Base-by-base conservation (phyloP, 1,140 invertebrate genomes). In the Thaumatotibia leucotreta region DNA sequence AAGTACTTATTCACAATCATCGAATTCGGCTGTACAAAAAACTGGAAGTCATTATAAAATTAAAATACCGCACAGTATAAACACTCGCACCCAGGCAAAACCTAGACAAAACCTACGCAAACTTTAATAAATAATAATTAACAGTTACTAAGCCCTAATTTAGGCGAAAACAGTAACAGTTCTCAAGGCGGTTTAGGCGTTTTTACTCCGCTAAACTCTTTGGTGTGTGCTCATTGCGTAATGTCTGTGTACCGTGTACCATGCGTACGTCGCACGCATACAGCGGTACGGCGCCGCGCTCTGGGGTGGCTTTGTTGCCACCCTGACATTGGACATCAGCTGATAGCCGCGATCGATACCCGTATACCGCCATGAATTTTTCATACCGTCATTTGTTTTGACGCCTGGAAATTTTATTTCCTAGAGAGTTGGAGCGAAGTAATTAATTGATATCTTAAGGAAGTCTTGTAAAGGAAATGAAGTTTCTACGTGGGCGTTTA, bases 321-420 rank as follows among this genome's bases (percentile, higher is more conserved):
- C 54, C 63, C 20, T 87, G 85, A 89, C 87, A 89, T 89, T 89
- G 87, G 82, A 75, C 63, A 88, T 85, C 86, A 88, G 86, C 86
- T 88, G 86, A 84, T 75, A 75, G 68, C 29, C 11, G 22, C 63
- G 83, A 89, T 90, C 87, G 87, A 88, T 90, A 87, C 67, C 76
- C 65, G 49, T 27, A 69, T 72, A 84, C 86, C 84, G 87, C 84
- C 88, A 88, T 88, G 83, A 84, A 84, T 87, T 83, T 88, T 88
- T 89, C 82, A 89, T 89, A 67, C 63, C 66, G 32, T 54, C 66
- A 63, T 62, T 73, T 81, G 74, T 75, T 80, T 67, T 79, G 73
- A 75, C 76, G 76, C 67, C 66, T 73, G 11, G 24, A 24, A 58
- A 58, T 24, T 58, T 4, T 27, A 6, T 24, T 17, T 20, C 5